Base-by-base conservation (phyloP, 1,140 invertebrate species). In the Drosophila suzukii region DNA sequence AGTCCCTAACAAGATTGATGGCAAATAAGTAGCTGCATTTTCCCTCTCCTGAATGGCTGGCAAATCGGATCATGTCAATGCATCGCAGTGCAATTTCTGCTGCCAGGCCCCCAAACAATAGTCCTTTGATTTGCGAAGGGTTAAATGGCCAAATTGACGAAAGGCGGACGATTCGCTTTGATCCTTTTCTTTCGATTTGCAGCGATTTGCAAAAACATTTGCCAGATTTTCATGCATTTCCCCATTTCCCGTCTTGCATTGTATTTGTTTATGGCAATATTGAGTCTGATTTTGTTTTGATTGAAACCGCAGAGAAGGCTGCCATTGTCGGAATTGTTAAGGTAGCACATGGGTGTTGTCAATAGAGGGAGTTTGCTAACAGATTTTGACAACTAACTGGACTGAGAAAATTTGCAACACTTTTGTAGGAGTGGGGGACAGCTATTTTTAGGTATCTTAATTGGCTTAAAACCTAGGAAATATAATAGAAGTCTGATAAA, bases 61-160 rank as follows among this genome's bases (percentile, higher is more conserved):
- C 63, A 88, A 86, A 86, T 86, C 82, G 82, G 82, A 86, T 86
- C 76, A 82, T 63, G 82, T 61, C 78, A 75, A 88, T 82, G 61
- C 75, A 78, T 71, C 50, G 20, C 60, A 75, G 55, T 83, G 75
- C 75, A 57, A 66, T 61, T 73, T 56, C 54, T 51, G 47, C 49
- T 78, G 24, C 47, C 56, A 20, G 34, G 61, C 53, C 44, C 39
- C 60, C 49, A 56, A 60, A 86, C 82, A 86, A 86, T 78, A 39
- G 65, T 49, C 34, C 84, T 62, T 66, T 71, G 67, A 72, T 78
- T 66, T 59, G 30, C 51, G 53, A 86, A 86, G 81, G 81, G 81
- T 82, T 86, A 78, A 78, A 71, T 78, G 56, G 70, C 43, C 62
- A 56, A 84, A 83, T 79, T 79, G 44, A 20, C 51, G 39, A 71